A percentile compares a stretch with the other conserved stretches of the same genome.
Conservation (phyloP, 2,797 vertebrate species). For the Pogoniulus pusillus region DNA sequence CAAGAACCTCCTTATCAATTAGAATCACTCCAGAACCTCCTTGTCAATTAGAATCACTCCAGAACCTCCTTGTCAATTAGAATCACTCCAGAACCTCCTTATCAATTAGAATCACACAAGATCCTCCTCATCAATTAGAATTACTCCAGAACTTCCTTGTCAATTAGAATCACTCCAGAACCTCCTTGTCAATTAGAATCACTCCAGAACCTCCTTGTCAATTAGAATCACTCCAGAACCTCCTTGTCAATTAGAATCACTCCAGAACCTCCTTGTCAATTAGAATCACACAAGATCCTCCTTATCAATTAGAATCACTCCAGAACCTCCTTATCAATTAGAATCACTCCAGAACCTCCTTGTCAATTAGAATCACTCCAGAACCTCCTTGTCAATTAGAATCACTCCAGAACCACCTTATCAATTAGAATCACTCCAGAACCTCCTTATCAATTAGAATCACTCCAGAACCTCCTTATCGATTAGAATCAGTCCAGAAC, state of each 20-base stretch:
- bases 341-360: conserved; percentile 60
- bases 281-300: conserved; percentile 62
- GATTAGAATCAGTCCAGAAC: conserved; percentile 60
- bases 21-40: conserved; percentile 60
- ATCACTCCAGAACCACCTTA: conserved; percentile 54
- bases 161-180: conserved; percentile 61
- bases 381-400: conserved; percentile 56
- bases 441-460: conserved; percentile 60
- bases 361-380: conserved; percentile 60
- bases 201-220: conserved; percentile 57
- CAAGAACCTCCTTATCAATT: conserved; percentile 54
- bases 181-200: conserved; percentile 59
- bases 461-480: conserved; percentile 55
- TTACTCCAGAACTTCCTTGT: conserved; percentile 54
- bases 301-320: conserved; percentile 59
- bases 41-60: conserved; percentile 59
- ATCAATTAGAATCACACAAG: conserved; percentile 59
- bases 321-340: conserved; percentile 54
- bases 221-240: conserved; percentile 58
- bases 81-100: conserved; percentile 59
- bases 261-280: conserved; percentile 55
- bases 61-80: conserved; percentile 53
- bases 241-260: conserved; percentile 60
- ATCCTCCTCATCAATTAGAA: conserved; percentile 59
- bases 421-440: conserved; percentile 59